Evolutionary conservation across 2,797 vertebrate genomes (phyloP), one percentile per base, ranked within the genome.

Genomic region (Menidia menidia): DNA sequence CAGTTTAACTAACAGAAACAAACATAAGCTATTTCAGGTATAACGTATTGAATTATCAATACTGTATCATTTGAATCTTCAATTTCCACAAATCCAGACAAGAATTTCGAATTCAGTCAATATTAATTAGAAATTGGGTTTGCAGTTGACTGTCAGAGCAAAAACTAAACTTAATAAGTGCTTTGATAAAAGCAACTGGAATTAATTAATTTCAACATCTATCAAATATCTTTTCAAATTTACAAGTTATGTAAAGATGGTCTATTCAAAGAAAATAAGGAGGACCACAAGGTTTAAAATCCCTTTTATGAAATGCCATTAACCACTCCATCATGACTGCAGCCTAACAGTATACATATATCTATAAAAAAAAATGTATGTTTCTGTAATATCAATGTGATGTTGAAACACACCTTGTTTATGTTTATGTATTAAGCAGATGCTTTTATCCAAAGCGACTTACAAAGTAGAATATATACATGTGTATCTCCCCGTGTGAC

Each of bases 111-210:
- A 75, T 1, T 31, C 35, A 60, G 43, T 73, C 42, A 14, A 67
- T 76, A 82, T 68, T 69, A 64, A 84, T 84, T 65, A 35, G 33
- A 63, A 41, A 69, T 25, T 30, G 32, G 14, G 43, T 52, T 33
- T 68, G 39, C 25, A 19, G 66, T 30, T 70, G 63, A 78, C 33
- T 69, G 45, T 70, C 15, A 19, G 43, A 41, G 31, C 48, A 14
- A n/a, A 70, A 68, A 56, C 14, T 74, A 59, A 44, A 61, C 18
- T 35, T 53, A 60, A 79, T 74, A 60, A 42, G 73, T 66, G 67
- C 18, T 64, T 33, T 47, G 33, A 83, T 55, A 6, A 72, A 61
- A 52, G 64, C 56, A 72, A 80, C 33, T 18, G 55, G 58, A 74
- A 83, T 76, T 31, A 73, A 73, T 62, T 59, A 68, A 39, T 68